Percentiles rank a stretch among this genome's conserved stretches.
These are phyloP conservation scores for Lepisosteus oculatus DNA, from an alignment of 2,113 vertebrate genomes.

Conservation along the genomic window DNA sequence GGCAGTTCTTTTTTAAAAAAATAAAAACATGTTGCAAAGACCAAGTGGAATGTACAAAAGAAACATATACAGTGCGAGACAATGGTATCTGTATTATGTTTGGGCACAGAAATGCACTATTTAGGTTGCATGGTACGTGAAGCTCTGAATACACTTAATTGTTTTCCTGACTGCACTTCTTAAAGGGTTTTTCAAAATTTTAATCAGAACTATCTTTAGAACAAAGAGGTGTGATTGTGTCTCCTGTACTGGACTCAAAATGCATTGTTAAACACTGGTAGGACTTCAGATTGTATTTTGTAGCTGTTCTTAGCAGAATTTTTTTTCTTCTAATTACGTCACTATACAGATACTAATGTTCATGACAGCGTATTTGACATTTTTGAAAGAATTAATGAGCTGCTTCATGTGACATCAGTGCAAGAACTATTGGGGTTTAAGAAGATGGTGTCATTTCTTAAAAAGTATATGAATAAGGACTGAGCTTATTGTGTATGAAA, in stretches of 20 bases:
- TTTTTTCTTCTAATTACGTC: not conserved
- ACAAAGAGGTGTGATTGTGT: not conserved
- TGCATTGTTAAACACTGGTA: not conserved
- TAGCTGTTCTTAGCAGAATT: not conserved
- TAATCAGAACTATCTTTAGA: not conserved
- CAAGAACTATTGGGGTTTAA: no score
- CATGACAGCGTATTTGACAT: no score
- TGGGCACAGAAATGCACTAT: not conserved
- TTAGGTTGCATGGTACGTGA: conserved; percentile 1
- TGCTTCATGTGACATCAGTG: no score
- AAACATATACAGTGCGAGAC: not conserved
- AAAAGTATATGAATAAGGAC: no score
- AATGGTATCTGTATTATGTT: not conserved
- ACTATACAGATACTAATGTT: not conserved
- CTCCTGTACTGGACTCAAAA: not conserved
- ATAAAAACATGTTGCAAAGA: not conserved
- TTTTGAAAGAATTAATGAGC: no score
- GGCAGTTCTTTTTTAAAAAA: not conserved
- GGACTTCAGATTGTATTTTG: not conserved
- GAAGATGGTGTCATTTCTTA: no score
- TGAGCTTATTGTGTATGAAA: no score
- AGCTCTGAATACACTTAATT: conserved; percentile 1
- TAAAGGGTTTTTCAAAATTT: not conserved
- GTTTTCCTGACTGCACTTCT: not conserved
- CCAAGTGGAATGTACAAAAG: not conserved